phyloP scores from a whole-genome alignment of 1,140 invertebrate genomes.

The Lordiphosa collinella region DNA sequence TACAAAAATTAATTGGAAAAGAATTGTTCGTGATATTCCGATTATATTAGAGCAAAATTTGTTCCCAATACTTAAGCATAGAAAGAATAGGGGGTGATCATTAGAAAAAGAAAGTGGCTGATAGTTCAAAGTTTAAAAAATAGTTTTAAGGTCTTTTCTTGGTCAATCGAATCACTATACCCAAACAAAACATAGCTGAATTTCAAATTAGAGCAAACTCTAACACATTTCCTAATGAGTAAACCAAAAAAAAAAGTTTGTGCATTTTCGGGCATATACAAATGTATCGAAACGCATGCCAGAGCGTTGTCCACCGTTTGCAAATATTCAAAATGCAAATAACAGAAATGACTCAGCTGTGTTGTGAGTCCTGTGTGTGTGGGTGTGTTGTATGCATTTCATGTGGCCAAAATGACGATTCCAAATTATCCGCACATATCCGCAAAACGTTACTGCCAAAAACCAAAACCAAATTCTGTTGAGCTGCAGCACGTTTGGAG shows the following conservation, averaged over 20 bases:
- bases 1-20: no score
- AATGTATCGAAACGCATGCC: background rate
- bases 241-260: background rate
- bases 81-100: no score
- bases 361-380: background rate
- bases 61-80: no score
- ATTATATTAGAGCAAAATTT: no score
- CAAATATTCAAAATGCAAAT: conserved; percentile 43
- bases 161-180: no score
- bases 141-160: no score
- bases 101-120: no score
- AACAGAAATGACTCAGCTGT: conserved; percentile 15
- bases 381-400: background rate
- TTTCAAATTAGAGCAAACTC: no score
- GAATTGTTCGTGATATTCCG: no score
- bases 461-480: conserved; percentile 8
- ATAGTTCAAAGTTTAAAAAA: no score
- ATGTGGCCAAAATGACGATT: conserved; percentile 27
- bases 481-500: conserved; percentile 36
- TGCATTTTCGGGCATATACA: background rate
- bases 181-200: no score
- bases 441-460: conserved; percentile 3
- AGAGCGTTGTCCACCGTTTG: conserved; percentile 11
- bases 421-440: conserved; percentile 59
- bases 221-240: background rate